Base-by-base conservation (phyloP, 2,888 invertebrate species). In the Keiferia lycopersicella region DNA sequence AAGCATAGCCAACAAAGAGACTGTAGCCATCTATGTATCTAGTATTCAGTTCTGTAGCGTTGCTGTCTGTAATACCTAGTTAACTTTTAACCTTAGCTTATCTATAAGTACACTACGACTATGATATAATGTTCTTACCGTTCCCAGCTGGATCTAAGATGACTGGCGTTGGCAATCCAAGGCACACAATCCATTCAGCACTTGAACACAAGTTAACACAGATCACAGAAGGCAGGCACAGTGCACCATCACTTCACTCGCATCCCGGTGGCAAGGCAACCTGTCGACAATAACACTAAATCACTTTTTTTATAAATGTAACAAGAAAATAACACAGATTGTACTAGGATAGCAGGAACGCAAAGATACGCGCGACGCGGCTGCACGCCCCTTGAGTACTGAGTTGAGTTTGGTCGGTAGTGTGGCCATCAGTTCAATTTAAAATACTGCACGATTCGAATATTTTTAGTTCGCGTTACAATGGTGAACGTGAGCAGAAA, bases 151-250 rank as follows among this genome's bases (percentile, higher is more conserved):
- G 86, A 75, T 87, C 84, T 88, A 85, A 77, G 88, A 85, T 81
- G 89, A 91, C 83, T 84, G 83, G 84, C 86, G 85, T 79, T 85
- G 85, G 86, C 87, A 91, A 91, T 91, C 91, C 91, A 87, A 89
- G 83, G 79, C 74, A 80, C 77, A 89, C 91, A 91, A 91, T 89
- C 85, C 89, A 88, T 88, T 79, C 88, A 91, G 79, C 90, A 91
- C 91, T 81, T 79, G 78, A 75, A 83, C 88, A 89, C 90, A 88
- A 81, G 84, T 83, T 82, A 81, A 84, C 91, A 91, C 90, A 84
- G 80, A 76, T 86, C 89, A 89, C 88, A 80, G 79, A 71, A 82
- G 78, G 83, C 79, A 75, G 78, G 81, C 85, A 87, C 88, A 82
- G 86, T 81, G 82, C 88, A 91, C 90, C 86, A 88, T 83, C 90